phyloP scores from a whole-genome alignment of 2,888 invertebrate species.

The Lypha dubia region DNA sequence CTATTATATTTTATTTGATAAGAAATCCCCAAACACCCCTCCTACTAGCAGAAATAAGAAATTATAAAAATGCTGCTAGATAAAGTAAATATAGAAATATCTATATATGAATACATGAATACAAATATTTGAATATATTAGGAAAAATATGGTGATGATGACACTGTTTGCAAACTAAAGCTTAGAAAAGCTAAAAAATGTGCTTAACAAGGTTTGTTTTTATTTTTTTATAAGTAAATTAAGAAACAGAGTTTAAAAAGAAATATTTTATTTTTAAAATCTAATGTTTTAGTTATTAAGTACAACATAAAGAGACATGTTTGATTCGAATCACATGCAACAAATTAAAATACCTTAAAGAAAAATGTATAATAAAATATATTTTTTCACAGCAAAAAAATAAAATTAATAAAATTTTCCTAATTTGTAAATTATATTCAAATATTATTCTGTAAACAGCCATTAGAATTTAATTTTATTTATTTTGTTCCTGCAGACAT shows the following conservation, averaged over 20 bases:
- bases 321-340: neutral
- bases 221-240: neutral
- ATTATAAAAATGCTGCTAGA: neutral
- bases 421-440: too few relatives aligned
- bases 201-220: constrained; percentile 14
- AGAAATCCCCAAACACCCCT: neutral
- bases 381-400: too few relatives aligned
- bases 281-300: neutral
- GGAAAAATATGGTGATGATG: neutral
- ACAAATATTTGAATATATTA: neutral
- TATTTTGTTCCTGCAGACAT: too few relatives aligned
- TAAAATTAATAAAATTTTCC: too few relatives aligned
- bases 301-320: neutral
- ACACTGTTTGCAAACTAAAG: neutral
- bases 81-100: too few relatives aligned
- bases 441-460: too few relatives aligned
- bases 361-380: neutral
- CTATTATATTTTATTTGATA: neutral
- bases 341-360: neutral
- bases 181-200: constrained; percentile 5
- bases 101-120: too few relatives aligned
- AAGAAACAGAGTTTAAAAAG: neutral
- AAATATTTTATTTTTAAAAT: too few relatives aligned
- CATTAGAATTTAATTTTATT: too few relatives aligned
- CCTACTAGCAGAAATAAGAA: neutral